Evolutionary conservation across 1,140 invertebrate genomes (phyloP).

Genomic region (Mycetomoellerius zeteki): DNA sequence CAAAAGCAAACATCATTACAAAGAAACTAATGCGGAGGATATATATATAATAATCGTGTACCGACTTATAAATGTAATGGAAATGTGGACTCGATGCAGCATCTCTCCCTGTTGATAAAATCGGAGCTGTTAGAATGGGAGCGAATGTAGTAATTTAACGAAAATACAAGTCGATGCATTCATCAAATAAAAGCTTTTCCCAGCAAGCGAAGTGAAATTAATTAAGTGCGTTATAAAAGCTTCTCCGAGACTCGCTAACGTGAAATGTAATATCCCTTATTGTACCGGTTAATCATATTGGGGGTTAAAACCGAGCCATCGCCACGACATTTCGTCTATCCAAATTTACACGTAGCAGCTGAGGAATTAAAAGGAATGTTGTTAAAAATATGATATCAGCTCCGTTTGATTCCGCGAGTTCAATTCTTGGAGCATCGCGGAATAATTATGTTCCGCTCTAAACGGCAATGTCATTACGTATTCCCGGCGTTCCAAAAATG

Average conservation of each 20-base stretch:
- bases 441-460: conserved; percentile 37
- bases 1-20: conserved; percentile 47
- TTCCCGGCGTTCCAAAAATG: conserved; percentile 52
- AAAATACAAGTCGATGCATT: conserved; percentile 41
- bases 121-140: conserved; percentile 9
- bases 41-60: conserved; percentile 44
- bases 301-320: not conserved
- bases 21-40: conserved; percentile 46
- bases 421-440: conserved; percentile 36
- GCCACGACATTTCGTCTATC: not conserved
- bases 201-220: conserved; percentile 31
- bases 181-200: conserved; percentile 22
- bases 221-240: conserved; percentile 20
- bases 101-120: conserved; percentile 23
- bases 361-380: conserved; percentile 38
- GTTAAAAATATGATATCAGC: conserved; percentile 51
- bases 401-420: conserved; percentile 4
- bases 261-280: conserved; percentile 35
- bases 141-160: conserved; percentile 39
- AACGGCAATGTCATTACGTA: conserved; percentile 41
- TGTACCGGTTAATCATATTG: conserved; percentile 9
- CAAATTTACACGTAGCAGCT: conserved; percentile 16
- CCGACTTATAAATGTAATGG: conserved; percentile 60
- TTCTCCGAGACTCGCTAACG: conserved; percentile 11
- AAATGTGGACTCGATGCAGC: conserved; percentile 20